Percentiles rank a stretch among this genome's conserved stretches.
phyloP scores from a whole-genome alignment of 2,888 invertebrate species.

The Nomada ferruginata region DNA sequence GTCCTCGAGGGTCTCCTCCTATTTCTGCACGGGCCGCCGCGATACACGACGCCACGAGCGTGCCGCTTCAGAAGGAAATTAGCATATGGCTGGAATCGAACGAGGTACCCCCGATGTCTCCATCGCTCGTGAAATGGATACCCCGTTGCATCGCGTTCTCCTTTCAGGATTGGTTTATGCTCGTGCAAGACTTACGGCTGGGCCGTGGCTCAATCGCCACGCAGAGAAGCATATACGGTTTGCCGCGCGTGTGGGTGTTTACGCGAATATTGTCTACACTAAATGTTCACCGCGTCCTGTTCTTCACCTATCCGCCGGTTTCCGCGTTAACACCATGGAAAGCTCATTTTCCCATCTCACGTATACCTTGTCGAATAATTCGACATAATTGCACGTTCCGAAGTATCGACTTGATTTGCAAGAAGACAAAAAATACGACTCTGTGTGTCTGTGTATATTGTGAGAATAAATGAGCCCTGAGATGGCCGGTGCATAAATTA shows the following conservation, averaged over 20 bases:
- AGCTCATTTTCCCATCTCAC: background rate
- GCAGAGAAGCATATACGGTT: constrained; percentile 59
- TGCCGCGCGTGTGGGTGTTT: constrained; percentile 75
- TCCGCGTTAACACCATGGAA: constrained; percentile 21
- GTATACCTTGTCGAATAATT: background rate
- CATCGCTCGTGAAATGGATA: constrained; percentile 82
- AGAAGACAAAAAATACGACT: background rate
- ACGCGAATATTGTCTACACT: constrained; percentile 75
- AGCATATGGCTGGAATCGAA: constrained; percentile 80
- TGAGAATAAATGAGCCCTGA: background rate
- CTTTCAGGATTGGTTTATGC: constrained; percentile 82
- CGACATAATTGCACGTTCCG: background rate
- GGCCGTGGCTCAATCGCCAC: constrained; percentile 72
- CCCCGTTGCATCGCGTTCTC: constrained; percentile 77
- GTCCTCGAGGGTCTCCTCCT: constrained; percentile 65
- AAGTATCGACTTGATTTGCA: background rate
- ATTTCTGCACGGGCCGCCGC: constrained; percentile 60
- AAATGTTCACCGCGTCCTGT: constrained; percentile 54
- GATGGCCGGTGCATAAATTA: background rate
- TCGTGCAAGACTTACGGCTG: constrained; percentile 76
- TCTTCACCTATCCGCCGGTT: constrained; percentile 48
- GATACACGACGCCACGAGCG: constrained; percentile 61
- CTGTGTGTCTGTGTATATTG: background rate
- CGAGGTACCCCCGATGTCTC: constrained; percentile 81
- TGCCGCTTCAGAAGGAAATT: constrained; percentile 73